phyloP scores from a whole-genome alignment of 2,888 invertebrate species.

The Sphecodes monilicornis region DNA sequence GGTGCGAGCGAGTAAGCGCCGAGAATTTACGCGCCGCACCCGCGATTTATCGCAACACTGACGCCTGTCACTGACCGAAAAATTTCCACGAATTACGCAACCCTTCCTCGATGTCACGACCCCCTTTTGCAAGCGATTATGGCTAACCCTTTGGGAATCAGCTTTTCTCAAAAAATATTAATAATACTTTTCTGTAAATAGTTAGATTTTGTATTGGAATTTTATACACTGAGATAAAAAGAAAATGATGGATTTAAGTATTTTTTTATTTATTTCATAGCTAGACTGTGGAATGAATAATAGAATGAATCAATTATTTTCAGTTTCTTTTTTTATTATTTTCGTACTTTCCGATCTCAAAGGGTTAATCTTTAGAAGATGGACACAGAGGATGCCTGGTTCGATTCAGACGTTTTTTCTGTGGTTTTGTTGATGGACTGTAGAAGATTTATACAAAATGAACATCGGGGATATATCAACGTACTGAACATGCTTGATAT shows the following conservation, averaged over 20 bases:
- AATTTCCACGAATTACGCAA: constrained; percentile 43
- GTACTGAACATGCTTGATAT: no score
- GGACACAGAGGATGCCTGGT: neutral
- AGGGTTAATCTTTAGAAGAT: neutral
- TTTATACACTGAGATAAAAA: neutral
- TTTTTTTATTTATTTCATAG: neutral
- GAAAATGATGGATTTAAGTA: neutral
- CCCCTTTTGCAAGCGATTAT: constrained; percentile 19
- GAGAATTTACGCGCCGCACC: constrained; percentile 44
- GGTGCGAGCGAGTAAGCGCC: constrained; percentile 11
- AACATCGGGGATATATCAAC: no score
- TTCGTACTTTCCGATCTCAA: neutral
- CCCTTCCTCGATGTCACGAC: neutral
- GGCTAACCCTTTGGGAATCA: constrained; percentile 1
- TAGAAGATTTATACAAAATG: no score
- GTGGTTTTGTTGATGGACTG: neutral
- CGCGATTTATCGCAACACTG: constrained; percentile 53
- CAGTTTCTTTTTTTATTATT: neutral
- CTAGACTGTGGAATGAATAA: neutral
- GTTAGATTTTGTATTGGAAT: neutral
- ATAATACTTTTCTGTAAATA: neutral
- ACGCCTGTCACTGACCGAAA: constrained; percentile 17
- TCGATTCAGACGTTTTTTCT: neutral
- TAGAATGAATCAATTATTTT: neutral
- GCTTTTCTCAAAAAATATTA: neutral